Evolutionary conservation across 1,140 invertebrate species (phyloP).

Genomic region (Adoxophyes honmai): DNA sequence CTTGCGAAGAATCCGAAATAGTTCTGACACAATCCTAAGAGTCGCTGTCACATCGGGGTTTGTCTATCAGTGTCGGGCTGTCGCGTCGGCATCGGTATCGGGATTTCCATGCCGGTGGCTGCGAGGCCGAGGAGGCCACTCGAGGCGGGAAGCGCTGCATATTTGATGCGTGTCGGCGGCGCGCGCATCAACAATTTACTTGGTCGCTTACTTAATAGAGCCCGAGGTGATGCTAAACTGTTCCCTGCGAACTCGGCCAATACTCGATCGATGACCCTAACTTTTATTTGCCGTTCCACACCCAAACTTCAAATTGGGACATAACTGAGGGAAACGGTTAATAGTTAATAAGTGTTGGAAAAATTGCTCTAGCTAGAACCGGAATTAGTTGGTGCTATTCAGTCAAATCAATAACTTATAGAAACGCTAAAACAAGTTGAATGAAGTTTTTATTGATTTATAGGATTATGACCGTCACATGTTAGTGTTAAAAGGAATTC

Average conservation of each 20-base stretch:
- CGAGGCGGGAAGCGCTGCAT: slow-evolving; percentile 46
- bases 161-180: slow-evolving; percentile 49
- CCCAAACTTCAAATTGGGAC: no score
- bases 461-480: no score
- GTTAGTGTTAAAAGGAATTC: no score
- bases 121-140: slow-evolving; percentile 23
- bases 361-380: no score
- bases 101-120: slow-evolving; percentile 29
- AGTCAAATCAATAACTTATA: no score
- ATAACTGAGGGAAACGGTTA: no score
- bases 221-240: slow-evolving; percentile 33
- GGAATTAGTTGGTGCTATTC: no score
- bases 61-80: slow-evolving; percentile 24
- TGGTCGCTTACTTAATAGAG: slow-evolving; percentile 48
- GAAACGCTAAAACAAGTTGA: no score
- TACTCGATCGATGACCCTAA: slow-evolving; percentile 24
- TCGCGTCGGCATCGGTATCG: slow-evolving; percentile 22
- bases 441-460: no score
- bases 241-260: slow-evolving; percentile 18
- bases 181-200: slow-evolving; percentile 50
- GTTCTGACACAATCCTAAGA: slow-evolving; percentile 10
- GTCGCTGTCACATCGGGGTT: slow-evolving; percentile 17
- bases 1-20: slow-evolving; percentile 9
- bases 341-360: no score
- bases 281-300: no score